Evolutionary conservation across 1,140 invertebrate genomes (phyloP).

Genomic region (Drosophila triauraria): DNA sequence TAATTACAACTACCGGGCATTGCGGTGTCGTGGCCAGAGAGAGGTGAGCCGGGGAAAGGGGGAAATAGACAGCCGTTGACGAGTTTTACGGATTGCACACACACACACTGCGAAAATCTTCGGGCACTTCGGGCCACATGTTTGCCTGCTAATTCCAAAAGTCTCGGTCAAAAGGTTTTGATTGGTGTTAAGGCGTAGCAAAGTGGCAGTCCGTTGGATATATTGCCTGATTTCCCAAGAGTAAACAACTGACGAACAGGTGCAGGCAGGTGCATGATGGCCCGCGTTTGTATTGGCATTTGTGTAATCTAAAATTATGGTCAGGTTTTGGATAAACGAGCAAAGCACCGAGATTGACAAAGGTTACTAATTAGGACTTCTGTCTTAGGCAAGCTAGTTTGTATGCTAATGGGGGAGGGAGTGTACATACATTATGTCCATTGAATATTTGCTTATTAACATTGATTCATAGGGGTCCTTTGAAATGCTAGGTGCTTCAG

Average conservation of each 20-base stretch:
- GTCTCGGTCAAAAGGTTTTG: conserved; percentile 55
- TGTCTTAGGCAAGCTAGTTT: conserved; percentile 1
- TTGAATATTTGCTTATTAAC: conserved; percentile 7
- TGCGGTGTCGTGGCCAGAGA: conserved; percentile 8
- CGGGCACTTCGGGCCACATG: conserved; percentile 37
- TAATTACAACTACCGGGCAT: conserved; percentile 76
- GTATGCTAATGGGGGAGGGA: not conserved
- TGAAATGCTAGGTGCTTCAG: no score
- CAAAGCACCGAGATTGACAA: conserved; percentile 1
- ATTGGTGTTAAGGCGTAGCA: conserved; percentile 49
- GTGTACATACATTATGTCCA: not conserved
- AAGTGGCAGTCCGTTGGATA: conserved; percentile 34
- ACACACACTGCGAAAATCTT: conserved; percentile 38
- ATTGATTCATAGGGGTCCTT: not conserved
- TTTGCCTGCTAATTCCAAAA: conserved; percentile 59
- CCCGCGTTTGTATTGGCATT: conserved; percentile 8
- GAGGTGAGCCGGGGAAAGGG: not conserved
- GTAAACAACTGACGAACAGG: conserved; percentile 21
- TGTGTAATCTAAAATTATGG: conserved; percentile 36
- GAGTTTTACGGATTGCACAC: conserved; percentile 56
- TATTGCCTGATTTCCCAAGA: conserved; percentile 39
- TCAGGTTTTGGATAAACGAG: conserved; percentile 17
- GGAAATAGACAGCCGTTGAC: conserved; percentile 50
- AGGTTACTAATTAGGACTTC: conserved; percentile 18
- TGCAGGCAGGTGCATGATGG: conserved; percentile 16